Evolutionary conservation across 2,113 vertebrate genomes (phyloP), one percentile per base, ranked within the genome.

Genomic region (Buteo buteo): DNA sequence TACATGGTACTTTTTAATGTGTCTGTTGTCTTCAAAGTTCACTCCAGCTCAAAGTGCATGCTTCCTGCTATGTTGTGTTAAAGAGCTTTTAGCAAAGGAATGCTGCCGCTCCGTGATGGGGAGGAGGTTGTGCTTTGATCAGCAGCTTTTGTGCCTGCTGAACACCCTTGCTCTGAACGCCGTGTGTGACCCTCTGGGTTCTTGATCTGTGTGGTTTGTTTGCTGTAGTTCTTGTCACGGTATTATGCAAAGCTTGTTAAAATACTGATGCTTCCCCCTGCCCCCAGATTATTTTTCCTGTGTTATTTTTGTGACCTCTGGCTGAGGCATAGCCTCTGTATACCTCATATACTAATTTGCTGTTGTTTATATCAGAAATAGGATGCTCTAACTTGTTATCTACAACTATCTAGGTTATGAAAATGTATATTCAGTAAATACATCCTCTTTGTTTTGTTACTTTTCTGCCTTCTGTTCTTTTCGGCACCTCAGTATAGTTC

Each of bases 231-330:
- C 91, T 91, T 74, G 80, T 83, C 90, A 93, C 16, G 7, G 62
- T 45, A 61, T 94, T 94, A 96, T 84, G 82, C 76, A 92, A 94
- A 97, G 79, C 82, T 91, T 90, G 45, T 93, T 94, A 93, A 96
- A 97, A 90, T 3, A 34, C 84, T 74, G 90, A 79, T 0, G 7
- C 69, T 86, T 88, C 36, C 13, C 16, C 38, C 57, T 0, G 0
- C 69, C 69, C 42, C 34, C 3, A 0, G 57, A 57, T 93, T 88
- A 90, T 76, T 96, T 96, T 90, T 66, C n/a, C 54, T 85, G 17
- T 88, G 67, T 67, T 96, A 26, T 84, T 96, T 95, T 88, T 59
- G 72, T 74, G 90, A 96, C 90, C 92, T 94, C 72, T 94, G 71
- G 57, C 64, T 94, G 93, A 96, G 78, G n/a, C 72, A 82, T 34